Conservation (phyloP, 2,888 invertebrate genomes). For the Drosophila mettleri region DNA sequence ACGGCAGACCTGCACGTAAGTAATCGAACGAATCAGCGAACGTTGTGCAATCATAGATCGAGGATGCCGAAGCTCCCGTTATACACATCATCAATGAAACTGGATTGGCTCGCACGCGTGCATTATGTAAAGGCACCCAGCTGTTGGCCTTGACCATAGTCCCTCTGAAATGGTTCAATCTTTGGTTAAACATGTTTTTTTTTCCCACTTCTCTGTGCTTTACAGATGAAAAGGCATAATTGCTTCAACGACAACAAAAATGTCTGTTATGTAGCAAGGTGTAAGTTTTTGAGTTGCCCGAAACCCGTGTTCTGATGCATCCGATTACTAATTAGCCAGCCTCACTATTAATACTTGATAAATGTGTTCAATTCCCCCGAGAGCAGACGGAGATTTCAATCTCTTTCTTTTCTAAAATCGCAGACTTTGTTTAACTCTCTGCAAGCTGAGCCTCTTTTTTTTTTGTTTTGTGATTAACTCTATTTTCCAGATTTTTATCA, state of each 20-base stretch:
- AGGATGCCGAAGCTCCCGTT: background rate
- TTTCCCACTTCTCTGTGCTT: slow-evolving; percentile 36
- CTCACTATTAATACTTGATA: slow-evolving; percentile 5
- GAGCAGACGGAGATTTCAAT: background rate
- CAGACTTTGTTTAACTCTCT: background rate
- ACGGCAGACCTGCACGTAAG: slow-evolving; percentile 95
- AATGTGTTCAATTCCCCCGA: slow-evolving; percentile 1
- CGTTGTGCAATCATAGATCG: slow-evolving; percentile 28
- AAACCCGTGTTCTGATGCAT: slow-evolving; percentile 19
- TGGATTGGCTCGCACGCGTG: background rate
- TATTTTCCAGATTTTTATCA: background rate
- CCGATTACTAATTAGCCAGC: slow-evolving; percentile 16
- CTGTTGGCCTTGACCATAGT: background rate
- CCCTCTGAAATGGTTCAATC: background rate
- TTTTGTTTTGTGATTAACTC: slow-evolving; percentile 2
- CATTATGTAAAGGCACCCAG: slow-evolving; percentile 38
- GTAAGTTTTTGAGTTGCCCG: slow-evolving; percentile 56
- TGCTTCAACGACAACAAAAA: slow-evolving; percentile 18
- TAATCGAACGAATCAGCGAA: slow-evolving; percentile 62
- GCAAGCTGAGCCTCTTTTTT: slow-evolving; percentile 7
- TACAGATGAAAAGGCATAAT: slow-evolving; percentile 68
- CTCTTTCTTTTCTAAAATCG: background rate
- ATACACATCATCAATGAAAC: background rate
- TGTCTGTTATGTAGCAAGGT: slow-evolving; percentile 41
- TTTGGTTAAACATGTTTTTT: slow-evolving; percentile 15